phyloP scores from a whole-genome alignment of 2,888 invertebrate species.

The Allacma fusca region DNA sequence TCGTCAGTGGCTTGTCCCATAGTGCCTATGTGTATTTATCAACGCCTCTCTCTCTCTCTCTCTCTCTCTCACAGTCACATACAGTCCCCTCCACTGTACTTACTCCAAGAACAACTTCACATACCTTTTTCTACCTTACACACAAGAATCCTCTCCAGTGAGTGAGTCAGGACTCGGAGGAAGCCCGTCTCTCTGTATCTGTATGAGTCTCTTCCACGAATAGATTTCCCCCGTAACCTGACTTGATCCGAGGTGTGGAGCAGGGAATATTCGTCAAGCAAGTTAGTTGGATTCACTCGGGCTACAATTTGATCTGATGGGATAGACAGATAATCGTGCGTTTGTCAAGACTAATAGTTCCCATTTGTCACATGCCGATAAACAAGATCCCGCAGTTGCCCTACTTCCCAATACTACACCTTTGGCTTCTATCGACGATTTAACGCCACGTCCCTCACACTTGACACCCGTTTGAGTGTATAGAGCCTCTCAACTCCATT shows the following conservation, averaged over 20 bases:
- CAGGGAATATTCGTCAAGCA: neutral
- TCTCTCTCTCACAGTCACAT: too few species aligned
- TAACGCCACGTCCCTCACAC: neutral
- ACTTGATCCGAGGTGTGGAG: constrained; percentile 13
- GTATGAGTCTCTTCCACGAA: too few species aligned
- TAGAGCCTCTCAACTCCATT: too few species aligned
- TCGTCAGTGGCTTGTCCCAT: constrained; percentile 11
- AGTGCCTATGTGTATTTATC: neutral
- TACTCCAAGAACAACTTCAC: too few species aligned
- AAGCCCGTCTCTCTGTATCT: too few species aligned
- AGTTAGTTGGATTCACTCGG: constrained; percentile 18
- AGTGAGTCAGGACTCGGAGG: too few species aligned
- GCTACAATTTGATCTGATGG: constrained; percentile 37
- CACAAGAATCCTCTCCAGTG: too few species aligned
- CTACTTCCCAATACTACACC: constrained; percentile 7
- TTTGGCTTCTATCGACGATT: too few species aligned
- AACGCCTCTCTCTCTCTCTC: neutral
- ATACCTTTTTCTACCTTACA: too few species aligned
- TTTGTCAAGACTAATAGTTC: constrained; percentile 60
- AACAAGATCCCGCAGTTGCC: constrained; percentile 39
- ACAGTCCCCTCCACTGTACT: too few species aligned
- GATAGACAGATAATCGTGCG: constrained; percentile 45
- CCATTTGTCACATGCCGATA: constrained; percentile 59
- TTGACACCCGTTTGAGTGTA: too few species aligned
- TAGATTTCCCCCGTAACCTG: neutral